Evolutionary conservation across 2,797 vertebrate genomes (phyloP).

Genomic region (Sebastiscus tertius): DNA sequence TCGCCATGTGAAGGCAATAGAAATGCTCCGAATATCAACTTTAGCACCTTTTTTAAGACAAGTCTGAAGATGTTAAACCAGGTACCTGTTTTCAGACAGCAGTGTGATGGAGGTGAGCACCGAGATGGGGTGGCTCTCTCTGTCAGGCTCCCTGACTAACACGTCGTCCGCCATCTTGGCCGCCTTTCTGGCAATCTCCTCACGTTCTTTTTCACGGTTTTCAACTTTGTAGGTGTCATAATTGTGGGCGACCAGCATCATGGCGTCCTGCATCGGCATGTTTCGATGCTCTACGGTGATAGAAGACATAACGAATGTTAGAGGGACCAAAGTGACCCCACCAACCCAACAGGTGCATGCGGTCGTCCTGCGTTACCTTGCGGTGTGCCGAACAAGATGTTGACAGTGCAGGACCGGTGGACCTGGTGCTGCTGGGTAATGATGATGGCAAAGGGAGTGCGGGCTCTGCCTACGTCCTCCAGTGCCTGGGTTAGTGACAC

Average conservation of each 20-base stretch:
- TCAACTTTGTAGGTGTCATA: constrained; percentile 93
- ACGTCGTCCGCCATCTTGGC: constrained; percentile 98
- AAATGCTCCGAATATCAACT: neutral
- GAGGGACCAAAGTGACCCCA: no score
- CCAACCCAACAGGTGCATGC: neutral
- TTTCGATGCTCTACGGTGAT: constrained; percentile 91
- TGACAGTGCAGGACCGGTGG: constrained; percentile 97
- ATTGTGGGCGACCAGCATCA: constrained; percentile 95
- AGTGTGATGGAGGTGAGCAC: constrained; percentile 90
- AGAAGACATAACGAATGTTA: neutral
- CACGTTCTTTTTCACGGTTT: constrained; percentile 93
- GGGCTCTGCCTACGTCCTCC: constrained; percentile 94
- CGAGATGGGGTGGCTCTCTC: constrained; percentile 88
- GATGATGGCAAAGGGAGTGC: constrained; percentile 98
- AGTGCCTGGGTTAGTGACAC: constrained; percentile 96
- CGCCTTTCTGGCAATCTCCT: constrained; percentile 93
- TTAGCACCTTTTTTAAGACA: neutral
- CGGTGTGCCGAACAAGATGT: constrained; percentile 97
- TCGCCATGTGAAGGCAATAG: no score
- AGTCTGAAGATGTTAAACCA: neutral
- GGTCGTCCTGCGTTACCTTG: constrained; percentile 86
- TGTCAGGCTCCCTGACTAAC: constrained; percentile 90
- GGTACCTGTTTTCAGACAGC: constrained; percentile 88
- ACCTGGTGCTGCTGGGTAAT: constrained; percentile 98
- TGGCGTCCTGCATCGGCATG: constrained; percentile 98